These are phyloP conservation scores for Erebia epiphron DNA, from an alignment of 2,888 invertebrate genomes.

Conservation along the genomic window DNA sequence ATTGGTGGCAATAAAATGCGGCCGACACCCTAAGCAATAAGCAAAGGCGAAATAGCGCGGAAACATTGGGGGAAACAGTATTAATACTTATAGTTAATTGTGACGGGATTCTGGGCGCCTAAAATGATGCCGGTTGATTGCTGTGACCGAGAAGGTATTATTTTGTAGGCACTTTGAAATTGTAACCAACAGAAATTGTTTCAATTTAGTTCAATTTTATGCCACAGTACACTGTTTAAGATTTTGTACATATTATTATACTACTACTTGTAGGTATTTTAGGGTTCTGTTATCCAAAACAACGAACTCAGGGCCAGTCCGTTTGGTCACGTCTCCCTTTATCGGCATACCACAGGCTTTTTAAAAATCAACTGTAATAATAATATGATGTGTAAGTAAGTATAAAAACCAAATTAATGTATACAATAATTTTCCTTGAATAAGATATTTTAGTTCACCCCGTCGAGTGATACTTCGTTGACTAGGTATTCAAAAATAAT, in stretches of 20 bases:
- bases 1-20: conserved; percentile 78
- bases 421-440: too few species aligned
- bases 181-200: not conserved
- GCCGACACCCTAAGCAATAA: conserved; percentile 76
- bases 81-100: conserved; percentile 82
- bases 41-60: conserved; percentile 76
- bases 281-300: not conserved
- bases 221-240: not conserved
- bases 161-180: not conserved
- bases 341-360: too few species aligned
- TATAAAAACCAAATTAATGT: too few species aligned
- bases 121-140: conserved; percentile 50
- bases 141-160: not conserved
- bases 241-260: not conserved
- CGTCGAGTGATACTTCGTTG: too few species aligned
- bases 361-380: too few species aligned
- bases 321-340: too few species aligned
- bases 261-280: not conserved
- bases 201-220: not conserved
- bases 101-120: conserved; percentile 55
- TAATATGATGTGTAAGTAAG: too few species aligned
- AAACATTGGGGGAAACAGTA: conserved; percentile 79
- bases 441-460: too few species aligned
- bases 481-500: too few species aligned
- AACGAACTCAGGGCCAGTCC: too few species aligned